A percentile compares a stretch with the other conserved stretches of the same genome.
These are phyloP conservation scores for Sepioteuthis lessoniana DNA, from an alignment of 2,888 invertebrate species.

Conservation along the genomic window DNA sequence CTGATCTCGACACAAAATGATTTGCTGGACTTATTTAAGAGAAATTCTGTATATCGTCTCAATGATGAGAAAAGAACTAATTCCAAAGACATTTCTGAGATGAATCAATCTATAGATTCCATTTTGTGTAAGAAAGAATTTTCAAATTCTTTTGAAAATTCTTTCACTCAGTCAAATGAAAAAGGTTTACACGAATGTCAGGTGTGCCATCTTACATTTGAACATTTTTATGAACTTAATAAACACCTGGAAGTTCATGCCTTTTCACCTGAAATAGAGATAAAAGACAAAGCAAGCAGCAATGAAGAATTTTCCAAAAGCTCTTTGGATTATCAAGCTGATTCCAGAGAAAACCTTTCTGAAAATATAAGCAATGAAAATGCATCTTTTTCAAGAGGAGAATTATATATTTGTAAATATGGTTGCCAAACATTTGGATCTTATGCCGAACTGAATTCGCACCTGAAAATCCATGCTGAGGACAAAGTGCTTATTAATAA, in stretches of 20 bases:
- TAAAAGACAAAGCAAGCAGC: neutral
- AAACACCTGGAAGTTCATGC: neutral
- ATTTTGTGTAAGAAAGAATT: neutral
- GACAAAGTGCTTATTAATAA: neutral
- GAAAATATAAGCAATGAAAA: neutral
- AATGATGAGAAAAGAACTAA: neutral
- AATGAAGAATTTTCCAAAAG: neutral
- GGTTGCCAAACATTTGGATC: constrained; percentile 35
- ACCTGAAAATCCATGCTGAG: neutral
- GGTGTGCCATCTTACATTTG: neutral
- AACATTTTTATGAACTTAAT: too few relatives aligned
- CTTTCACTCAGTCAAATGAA: neutral
- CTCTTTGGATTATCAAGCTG: neutral
- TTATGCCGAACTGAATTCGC: neutral
- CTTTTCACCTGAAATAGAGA: neutral
- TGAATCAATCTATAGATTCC: neutral
- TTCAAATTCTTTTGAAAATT: neutral
- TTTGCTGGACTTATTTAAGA: neutral
- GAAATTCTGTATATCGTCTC: neutral
- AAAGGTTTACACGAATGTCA: neutral
- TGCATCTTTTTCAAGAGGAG: neutral
- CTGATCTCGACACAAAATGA: neutral
- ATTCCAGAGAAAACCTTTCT: too few relatives aligned
- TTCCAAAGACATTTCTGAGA: neutral
- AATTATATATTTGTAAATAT: constrained; percentile 44